Evolutionary conservation across 2,888 invertebrate species (phyloP).

Genomic region (Blera fallax): DNA sequence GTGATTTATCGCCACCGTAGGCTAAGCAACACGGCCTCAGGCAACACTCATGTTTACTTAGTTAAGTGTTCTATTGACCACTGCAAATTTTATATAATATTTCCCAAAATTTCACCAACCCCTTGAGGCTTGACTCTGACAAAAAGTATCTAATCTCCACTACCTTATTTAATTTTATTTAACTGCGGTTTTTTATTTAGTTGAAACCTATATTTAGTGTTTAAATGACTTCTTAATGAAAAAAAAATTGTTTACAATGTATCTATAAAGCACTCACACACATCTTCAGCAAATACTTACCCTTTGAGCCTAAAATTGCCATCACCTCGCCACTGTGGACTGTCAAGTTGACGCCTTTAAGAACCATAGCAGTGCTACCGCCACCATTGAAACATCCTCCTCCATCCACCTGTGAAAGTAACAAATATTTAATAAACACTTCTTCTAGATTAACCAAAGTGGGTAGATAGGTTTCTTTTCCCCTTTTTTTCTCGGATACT

Average conservation of each 20-base stretch:
- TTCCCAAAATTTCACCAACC: not conserved
- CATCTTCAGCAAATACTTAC: slow-evolving; percentile 80
- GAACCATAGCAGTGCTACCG: slow-evolving; percentile 91
- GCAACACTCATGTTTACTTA: not conserved
- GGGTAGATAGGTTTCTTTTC: not conserved
- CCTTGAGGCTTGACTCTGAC: not conserved
- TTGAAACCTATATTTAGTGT: not conserved
- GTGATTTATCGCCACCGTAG: not conserved
- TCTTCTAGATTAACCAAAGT: not conserved
- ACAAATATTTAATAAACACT: slow-evolving; percentile 12
- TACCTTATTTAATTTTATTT: not conserved
- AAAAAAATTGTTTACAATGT: not conserved
- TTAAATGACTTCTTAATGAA: not conserved
- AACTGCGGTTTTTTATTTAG: not conserved
- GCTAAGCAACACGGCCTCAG: not conserved
- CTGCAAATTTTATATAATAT: not conserved
- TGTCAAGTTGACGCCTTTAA: slow-evolving; percentile 95
- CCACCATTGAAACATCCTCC: slow-evolving; percentile 89
- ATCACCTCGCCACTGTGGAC: slow-evolving; percentile 96
- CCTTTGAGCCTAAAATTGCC: slow-evolving; percentile 96
- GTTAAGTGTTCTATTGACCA: not conserved
- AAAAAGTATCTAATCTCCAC: not conserved
- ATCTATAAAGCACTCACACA: not conserved
- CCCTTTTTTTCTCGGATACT: not conserved
- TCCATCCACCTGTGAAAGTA: slow-evolving; percentile 87